Conservation (phyloP, 2,113 vertebrate genomes). For the Brachyhypopomus gauderio region DNA sequence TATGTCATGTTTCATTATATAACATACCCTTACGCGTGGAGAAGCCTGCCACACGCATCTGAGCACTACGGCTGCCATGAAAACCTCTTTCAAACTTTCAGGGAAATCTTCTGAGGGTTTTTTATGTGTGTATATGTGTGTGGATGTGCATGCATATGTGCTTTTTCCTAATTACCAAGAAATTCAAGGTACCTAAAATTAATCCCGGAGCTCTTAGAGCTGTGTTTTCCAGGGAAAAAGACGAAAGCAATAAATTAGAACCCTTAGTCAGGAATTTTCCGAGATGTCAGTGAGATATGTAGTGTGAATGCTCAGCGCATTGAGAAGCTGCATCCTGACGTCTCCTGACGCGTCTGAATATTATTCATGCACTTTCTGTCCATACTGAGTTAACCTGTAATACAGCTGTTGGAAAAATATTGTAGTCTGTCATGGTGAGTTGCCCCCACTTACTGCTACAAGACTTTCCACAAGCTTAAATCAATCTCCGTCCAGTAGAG, state of each 20-base stretch:
- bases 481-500: slow-evolving; percentile 5
- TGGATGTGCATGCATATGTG: too few species aligned
- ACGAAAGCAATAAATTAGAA: neutral
- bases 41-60: neutral
- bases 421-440: slow-evolving; percentile 27
- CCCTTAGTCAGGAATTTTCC: neutral
- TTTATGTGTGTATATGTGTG: too few species aligned
- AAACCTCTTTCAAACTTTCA: too few species aligned
- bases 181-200: neutral
- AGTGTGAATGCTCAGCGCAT: neutral
- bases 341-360: slow-evolving; percentile 10
- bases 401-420: slow-evolving; percentile 43
- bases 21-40: neutral
- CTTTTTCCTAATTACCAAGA: neutral
- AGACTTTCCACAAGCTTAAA: slow-evolving; percentile 37
- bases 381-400: slow-evolving; percentile 30
- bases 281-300: neutral
- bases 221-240: slow-evolving; percentile 12
- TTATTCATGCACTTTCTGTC: slow-evolving; percentile 34
- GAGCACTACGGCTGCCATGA: too few species aligned
- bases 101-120: too few species aligned
- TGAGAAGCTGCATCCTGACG: neutral
- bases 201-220: neutral
- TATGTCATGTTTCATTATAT: slow-evolving; percentile 24
- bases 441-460: slow-evolving; percentile 6